Evolutionary conservation across 2,113 vertebrate species (phyloP).

Genomic region (Addax nasomaculatus): DNA sequence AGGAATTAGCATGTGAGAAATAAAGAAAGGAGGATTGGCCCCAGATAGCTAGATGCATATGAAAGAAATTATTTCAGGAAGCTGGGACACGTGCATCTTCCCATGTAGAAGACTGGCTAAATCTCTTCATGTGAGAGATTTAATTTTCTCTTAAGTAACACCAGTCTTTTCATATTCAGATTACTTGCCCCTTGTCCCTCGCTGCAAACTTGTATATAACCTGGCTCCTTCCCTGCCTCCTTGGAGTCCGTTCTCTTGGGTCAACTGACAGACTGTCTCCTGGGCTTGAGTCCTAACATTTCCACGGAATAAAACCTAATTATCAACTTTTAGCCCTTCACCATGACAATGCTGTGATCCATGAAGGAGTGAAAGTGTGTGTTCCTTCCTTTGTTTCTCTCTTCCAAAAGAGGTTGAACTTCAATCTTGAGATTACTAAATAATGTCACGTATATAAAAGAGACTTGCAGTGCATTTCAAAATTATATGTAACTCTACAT

Average conservation of each 20-base stretch:
- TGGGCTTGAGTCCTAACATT: not conserved
- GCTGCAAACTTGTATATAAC: not conserved
- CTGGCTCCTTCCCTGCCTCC: not conserved
- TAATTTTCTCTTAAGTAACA: not conserved
- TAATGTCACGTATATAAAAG: not conserved
- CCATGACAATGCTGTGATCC: not conserved
- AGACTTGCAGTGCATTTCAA: rapidly evolving
- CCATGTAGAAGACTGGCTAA: not conserved
- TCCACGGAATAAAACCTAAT: not conserved
- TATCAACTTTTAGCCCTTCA: not conserved
- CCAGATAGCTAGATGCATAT: not conserved
- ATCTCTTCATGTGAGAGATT: not conserved
- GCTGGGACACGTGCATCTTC: not conserved
- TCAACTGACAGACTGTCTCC: not conserved
- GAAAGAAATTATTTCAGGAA: not conserved
- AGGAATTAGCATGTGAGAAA: not conserved
- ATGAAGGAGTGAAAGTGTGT: not conserved
- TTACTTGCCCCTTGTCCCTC: not conserved
- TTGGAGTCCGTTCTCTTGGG: not conserved
- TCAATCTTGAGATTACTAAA: not conserved
- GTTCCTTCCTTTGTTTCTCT: not conserved
- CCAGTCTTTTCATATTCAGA: not conserved
- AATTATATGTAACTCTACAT: not conserved
- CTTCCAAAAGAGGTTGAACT: not conserved
- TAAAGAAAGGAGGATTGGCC: not conserved